These are phyloP conservation scores for Aurelia sp. DNA, from an alignment of 30 jellyfish, hydroid and myxozoan species.

Conservation along the genomic window DNA sequence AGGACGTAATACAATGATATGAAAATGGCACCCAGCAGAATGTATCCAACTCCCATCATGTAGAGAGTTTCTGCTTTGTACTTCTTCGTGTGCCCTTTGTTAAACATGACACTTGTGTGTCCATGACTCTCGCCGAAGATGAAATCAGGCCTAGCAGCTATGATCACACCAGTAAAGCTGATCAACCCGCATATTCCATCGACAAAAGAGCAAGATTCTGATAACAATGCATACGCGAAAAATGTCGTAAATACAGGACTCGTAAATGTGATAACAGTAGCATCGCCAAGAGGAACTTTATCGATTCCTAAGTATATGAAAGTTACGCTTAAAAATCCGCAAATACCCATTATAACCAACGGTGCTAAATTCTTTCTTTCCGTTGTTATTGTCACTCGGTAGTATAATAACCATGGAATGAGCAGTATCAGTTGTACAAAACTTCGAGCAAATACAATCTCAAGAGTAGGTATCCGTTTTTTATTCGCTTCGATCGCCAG, in stretches of 20 bases:
- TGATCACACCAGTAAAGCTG: conserved; percentile 73
- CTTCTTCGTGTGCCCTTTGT: conserved; percentile 11
- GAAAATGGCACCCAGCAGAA: conserved; percentile 73
- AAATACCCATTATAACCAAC: conserved; percentile 60
- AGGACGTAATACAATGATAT: conserved; percentile 78
- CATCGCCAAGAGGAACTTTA: conserved; percentile 80
- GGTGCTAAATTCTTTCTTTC: conserved; percentile 24
- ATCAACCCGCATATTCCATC: conserved; percentile 71
- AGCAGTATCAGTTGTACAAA: conserved; percentile 51
- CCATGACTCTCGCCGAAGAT: conserved; percentile 67
- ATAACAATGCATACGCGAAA: conserved; percentile 57
- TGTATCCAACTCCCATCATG: conserved; percentile 66
- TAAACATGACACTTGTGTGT: conserved; percentile 18
- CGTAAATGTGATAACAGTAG: conserved; percentile 75
- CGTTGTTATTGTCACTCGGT: conserved; percentile 13
- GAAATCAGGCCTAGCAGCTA: conserved; percentile 77
- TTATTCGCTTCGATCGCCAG: conserved; percentile 66
- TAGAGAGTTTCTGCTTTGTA: conserved; percentile 34
- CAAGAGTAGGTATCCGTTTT: conserved; percentile 69
- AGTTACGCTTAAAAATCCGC: conserved; percentile 72
- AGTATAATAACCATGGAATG: conserved; percentile 31
- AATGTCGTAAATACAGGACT: conserved; percentile 82
- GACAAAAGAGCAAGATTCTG: conserved; percentile 59
- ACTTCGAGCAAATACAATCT: conserved; percentile 72
- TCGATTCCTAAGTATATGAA: conserved; percentile 77